Conservation (phyloP, 2,888 invertebrate species). For the Calliopum simillimum region DNA sequence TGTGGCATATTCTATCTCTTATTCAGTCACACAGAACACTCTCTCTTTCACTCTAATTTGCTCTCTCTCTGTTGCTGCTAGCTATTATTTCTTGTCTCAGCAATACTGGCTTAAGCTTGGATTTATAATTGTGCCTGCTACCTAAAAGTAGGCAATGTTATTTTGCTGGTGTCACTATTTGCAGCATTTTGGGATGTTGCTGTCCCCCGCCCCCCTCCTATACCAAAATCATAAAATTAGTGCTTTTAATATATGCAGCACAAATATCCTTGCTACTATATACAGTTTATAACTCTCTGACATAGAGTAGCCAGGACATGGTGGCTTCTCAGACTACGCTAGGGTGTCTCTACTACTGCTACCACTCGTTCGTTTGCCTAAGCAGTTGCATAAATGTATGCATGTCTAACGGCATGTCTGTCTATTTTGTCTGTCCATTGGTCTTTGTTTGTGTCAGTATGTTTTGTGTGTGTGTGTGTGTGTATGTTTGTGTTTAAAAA, state of each 20-base stretch:
- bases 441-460: slow-evolving; percentile 12
- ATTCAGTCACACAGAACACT: neutral
- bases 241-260: slow-evolving; percentile 22
- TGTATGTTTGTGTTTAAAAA: slow-evolving; percentile 29
- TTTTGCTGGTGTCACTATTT: slow-evolving; percentile 30
- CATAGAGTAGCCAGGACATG: neutral
- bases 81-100: slow-evolving; percentile 15
- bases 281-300: neutral
- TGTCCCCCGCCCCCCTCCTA: neutral
- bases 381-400: slow-evolving; percentile 30
- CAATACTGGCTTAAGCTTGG: slow-evolving; percentile 22
- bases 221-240: neutral
- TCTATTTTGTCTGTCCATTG: slow-evolving; percentile 10
- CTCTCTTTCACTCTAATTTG: neutral
- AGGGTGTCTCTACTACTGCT: neutral
- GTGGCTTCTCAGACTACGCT: neutral
- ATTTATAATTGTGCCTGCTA: slow-evolving; percentile 30
- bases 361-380: slow-evolving; percentile 2
- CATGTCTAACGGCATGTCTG: slow-evolving; percentile 9
- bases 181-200: neutral
- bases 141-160: slow-evolving; percentile 32
- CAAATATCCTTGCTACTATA: slow-evolving; percentile 16
- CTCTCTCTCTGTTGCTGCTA: neutral
- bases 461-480: slow-evolving; percentile 6
- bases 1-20: neutral